phyloP scores from a whole-genome alignment of 2,888 invertebrate species.

The Reticulitermes lucifugus region DNA sequence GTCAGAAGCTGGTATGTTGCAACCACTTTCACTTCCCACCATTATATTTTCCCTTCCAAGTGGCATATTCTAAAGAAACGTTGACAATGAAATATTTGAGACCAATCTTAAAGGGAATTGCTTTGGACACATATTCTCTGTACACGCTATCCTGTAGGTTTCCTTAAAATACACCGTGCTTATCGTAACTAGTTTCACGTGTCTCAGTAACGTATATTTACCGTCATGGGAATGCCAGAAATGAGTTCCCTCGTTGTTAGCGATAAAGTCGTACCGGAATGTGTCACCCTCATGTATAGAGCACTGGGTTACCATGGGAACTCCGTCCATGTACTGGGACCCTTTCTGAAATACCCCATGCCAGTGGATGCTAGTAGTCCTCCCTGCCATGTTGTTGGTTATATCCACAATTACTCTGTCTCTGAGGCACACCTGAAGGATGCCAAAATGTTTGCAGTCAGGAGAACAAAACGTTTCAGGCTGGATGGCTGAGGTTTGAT shows the following conservation, averaged over 20 bases:
- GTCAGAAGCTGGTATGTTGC: too few relatives aligned
- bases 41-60: too few relatives aligned
- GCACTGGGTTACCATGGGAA: conserved; percentile 63
- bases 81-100: too few relatives aligned
- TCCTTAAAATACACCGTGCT: too few relatives aligned
- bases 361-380: conserved; percentile 65
- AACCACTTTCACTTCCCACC: too few relatives aligned
- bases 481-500: too few relatives aligned
- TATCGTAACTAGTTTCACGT: not conserved
- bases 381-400: conserved; percentile 59
- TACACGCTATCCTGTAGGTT: too few relatives aligned
- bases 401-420: conserved; percentile 62
- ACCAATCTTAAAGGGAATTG: too few relatives aligned
- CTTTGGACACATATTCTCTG: too few relatives aligned
- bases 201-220: conserved; percentile 33
- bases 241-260: conserved; percentile 58
- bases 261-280: conserved; percentile 60
- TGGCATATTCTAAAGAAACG: too few relatives aligned
- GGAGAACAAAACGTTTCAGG: too few relatives aligned
- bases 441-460: too few relatives aligned
- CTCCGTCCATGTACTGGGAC: conserved; percentile 63
- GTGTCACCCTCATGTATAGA: conserved; percentile 60
- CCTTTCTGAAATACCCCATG: conserved; percentile 63
- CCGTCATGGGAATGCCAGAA: conserved; percentile 61
- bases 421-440: conserved; percentile 60